A percentile compares a stretch with the other conserved stretches of the same genome.
Conservation (phyloP, 2,888 invertebrate genomes). For the Ochropleura leucogaster region DNA sequence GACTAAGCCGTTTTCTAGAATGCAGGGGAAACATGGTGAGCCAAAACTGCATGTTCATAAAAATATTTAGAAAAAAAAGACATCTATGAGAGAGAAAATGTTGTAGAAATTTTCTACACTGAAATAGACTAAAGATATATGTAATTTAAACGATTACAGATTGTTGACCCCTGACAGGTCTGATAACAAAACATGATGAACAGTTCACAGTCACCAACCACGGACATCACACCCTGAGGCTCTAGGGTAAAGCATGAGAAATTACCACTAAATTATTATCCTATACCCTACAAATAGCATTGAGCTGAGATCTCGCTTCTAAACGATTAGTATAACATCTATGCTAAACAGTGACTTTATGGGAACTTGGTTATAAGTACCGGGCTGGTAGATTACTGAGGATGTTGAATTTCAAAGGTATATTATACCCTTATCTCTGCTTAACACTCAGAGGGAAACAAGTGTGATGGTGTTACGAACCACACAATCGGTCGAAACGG, state of each 20-base stretch:
- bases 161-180: background rate
- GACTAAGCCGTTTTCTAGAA: background rate
- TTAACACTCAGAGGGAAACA: background rate
- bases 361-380: slow-evolving; percentile 63
- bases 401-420: background rate
- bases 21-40: no score
- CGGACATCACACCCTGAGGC: slow-evolving; percentile 78
- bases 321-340: slow-evolving; percentile 78
- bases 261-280: slow-evolving; percentile 83
- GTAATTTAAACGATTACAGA: background rate
- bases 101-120: background rate
- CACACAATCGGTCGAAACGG: background rate
- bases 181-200: background rate
- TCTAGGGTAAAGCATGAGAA: slow-evolving; percentile 83
- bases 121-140: background rate
- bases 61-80: background rate
- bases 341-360: slow-evolving; percentile 73
- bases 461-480: background rate
- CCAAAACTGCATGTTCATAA: background rate
- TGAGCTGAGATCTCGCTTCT: slow-evolving; percentile 89
- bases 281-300: slow-evolving; percentile 87
- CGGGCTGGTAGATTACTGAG: slow-evolving; percentile 21
- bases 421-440: background rate
- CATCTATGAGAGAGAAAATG: no score
- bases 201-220: slow-evolving; percentile 38